Conservation (phyloP, 2,888 invertebrate species). For the Metellina segmentata region DNA sequence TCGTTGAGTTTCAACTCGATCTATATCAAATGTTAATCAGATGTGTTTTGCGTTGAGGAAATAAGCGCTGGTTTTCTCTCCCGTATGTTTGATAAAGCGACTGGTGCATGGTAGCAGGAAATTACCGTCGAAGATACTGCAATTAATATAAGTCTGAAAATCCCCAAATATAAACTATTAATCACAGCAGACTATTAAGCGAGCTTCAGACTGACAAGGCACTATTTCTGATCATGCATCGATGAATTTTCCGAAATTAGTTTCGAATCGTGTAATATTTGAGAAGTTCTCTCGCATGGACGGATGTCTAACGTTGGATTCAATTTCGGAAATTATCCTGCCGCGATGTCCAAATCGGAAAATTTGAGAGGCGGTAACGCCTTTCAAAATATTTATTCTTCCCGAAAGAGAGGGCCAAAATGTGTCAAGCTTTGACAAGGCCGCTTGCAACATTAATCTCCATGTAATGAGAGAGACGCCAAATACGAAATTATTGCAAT, state of each 20-base stretch:
- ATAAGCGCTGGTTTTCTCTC: background rate
- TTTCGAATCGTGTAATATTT: constrained; percentile 64
- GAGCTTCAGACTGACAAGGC: constrained; percentile 34
- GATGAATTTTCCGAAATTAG: constrained; percentile 54
- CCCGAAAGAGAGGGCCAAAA: constrained; percentile 7
- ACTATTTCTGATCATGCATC: constrained; percentile 49
- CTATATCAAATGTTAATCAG: constrained; percentile 7
- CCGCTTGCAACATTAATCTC: constrained; percentile 49
- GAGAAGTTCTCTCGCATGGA: constrained; percentile 13
- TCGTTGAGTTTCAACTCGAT: constrained; percentile 1
- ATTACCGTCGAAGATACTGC: constrained; percentile 39
- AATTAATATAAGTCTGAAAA: constrained; percentile 52
- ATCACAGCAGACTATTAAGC: constrained; percentile 50
- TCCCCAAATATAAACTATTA: constrained; percentile 63
- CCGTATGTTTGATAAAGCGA: constrained; percentile 1
- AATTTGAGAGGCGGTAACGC: constrained; percentile 29
- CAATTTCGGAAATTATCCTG: constrained; percentile 46
- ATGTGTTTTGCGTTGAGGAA: background rate
- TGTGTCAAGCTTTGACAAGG: constrained; percentile 46
- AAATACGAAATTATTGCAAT: constrained; percentile 43
- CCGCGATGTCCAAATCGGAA: constrained; percentile 39
- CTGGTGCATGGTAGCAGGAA: background rate
- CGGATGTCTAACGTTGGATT: constrained; percentile 26
- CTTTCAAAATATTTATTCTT: constrained; percentile 67
- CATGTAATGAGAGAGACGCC: constrained; percentile 25